A percentile compares a stretch with the other conserved stretches of the same genome.
phyloP scores from a whole-genome alignment of 2,113 vertebrate genomes.

The Triplophysa dalaica region DNA sequence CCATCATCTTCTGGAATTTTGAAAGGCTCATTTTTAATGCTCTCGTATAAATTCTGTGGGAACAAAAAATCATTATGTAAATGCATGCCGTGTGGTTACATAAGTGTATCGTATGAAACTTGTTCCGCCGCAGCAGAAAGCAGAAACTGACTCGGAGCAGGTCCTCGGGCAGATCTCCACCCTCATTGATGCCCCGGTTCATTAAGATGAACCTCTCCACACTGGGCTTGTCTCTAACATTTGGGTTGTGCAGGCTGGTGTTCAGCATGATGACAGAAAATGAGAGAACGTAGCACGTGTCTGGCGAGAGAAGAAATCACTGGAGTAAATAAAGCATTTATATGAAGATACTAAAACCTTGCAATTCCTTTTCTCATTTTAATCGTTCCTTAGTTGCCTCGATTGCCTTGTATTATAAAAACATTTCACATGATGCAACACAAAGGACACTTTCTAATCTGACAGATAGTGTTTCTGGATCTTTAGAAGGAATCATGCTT shows the following conservation, averaged over 20 bases:
- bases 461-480: background rate
- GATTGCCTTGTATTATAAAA: background rate
- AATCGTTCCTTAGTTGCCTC: background rate
- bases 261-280: constrained; percentile 98
- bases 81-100: constrained; percentile 5
- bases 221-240: constrained; percentile 93
- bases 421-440: background rate
- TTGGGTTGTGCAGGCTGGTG: constrained; percentile 97
- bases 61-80: background rate
- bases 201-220: constrained; percentile 96
- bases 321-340: background rate
- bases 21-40: constrained; percentile 98
- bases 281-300: constrained; percentile 95
- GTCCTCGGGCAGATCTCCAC: constrained; percentile 95
- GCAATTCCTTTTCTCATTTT: background rate
- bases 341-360: background rate
- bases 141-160: constrained; percentile 83
- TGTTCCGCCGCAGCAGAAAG: background rate
- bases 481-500: background rate
- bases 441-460: background rate
- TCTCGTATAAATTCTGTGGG: constrained; percentile 94
- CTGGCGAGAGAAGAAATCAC: constrained; percentile 66
- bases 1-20: constrained; percentile 99
- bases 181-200: constrained; percentile 98
- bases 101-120: background rate